A percentile compares a stretch with the other conserved stretches of the same genome.
These are phyloP conservation scores for Augochlora pura DNA, from an alignment of 1,140 invertebrate genomes.

Conservation along the genomic window DNA sequence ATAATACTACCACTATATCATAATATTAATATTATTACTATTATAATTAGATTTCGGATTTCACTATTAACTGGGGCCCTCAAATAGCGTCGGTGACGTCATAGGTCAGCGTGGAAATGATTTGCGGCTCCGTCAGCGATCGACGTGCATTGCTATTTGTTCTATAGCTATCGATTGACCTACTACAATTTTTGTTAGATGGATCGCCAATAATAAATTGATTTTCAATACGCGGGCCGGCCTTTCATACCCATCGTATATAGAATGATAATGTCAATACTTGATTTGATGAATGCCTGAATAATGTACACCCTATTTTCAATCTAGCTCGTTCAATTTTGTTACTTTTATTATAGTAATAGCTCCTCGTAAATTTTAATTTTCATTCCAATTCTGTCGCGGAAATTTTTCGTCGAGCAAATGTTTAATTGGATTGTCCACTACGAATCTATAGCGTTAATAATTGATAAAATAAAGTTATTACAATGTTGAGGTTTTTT, in stretches of 20 bases:
- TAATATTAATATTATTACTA: too few relatives aligned
- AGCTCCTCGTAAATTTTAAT: too few relatives aligned
- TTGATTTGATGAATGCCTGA: neutral
- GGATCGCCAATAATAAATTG: neutral
- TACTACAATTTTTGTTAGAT: conserved; percentile 8
- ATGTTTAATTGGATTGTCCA: too few relatives aligned
- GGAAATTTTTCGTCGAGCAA: too few relatives aligned
- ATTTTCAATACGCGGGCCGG: neutral
- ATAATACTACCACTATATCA: too few relatives aligned
- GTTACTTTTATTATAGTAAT: neutral
- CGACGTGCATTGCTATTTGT: too few relatives aligned
- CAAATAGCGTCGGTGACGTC: neutral
- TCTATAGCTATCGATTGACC: conserved; percentile 17
- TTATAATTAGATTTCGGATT: too few relatives aligned
- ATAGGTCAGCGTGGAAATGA: conserved; percentile 7
- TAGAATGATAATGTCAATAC: neutral
- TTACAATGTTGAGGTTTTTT: neutral
- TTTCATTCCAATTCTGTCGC: too few relatives aligned
- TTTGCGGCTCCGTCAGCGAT: neutral
- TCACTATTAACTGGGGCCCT: neutral
- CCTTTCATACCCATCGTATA: too few relatives aligned
- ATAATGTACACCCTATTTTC: neutral
- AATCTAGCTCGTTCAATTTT: neutral
- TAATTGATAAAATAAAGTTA: neutral
- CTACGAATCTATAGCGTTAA: too few relatives aligned